Evolutionary conservation across 2,113 vertebrate species (phyloP).

Genomic region (Thunnus thynnus): DNA sequence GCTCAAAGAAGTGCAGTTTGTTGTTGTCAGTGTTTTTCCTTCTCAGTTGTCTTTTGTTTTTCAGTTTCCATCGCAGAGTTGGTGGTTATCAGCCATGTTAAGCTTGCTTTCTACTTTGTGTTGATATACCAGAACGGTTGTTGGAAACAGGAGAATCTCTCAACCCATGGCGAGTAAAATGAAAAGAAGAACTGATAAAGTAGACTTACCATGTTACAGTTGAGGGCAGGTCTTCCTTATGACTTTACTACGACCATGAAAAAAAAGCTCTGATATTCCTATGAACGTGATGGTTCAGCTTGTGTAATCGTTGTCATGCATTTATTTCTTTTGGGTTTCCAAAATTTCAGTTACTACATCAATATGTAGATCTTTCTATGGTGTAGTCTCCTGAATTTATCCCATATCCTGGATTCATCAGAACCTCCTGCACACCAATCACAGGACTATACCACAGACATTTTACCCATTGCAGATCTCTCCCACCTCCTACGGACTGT

Average conservation of each 20-base stretch:
- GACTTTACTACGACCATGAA: background rate
- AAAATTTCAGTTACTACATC: conserved; percentile 7
- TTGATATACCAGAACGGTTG: background rate
- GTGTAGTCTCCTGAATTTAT: background rate
- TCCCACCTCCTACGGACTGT: too few relatives aligned
- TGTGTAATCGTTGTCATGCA: background rate
- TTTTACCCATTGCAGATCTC: too few relatives aligned
- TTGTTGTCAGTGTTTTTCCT: background rate
- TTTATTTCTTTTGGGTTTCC: background rate
- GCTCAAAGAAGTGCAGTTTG: background rate
- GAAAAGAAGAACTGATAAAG: background rate
- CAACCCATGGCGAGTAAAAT: too few relatives aligned
- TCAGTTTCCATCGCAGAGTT: background rate
- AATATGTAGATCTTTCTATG: background rate
- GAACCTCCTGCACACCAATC: too few relatives aligned
- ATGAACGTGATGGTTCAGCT: background rate
- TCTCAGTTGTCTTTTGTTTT: background rate
- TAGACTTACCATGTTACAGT: background rate
- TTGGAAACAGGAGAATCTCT: background rate
- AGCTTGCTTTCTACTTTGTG: conserved; percentile 9
- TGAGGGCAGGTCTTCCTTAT: background rate
- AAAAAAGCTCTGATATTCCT: background rate
- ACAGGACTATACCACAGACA: too few relatives aligned
- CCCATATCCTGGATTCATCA: background rate
- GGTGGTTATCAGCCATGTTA: background rate